A percentile compares a stretch with the other conserved stretches of the same genome.
phyloP scores from a whole-genome alignment of 2,888 invertebrate genomes.

The Mythimna lalbum region DNA sequence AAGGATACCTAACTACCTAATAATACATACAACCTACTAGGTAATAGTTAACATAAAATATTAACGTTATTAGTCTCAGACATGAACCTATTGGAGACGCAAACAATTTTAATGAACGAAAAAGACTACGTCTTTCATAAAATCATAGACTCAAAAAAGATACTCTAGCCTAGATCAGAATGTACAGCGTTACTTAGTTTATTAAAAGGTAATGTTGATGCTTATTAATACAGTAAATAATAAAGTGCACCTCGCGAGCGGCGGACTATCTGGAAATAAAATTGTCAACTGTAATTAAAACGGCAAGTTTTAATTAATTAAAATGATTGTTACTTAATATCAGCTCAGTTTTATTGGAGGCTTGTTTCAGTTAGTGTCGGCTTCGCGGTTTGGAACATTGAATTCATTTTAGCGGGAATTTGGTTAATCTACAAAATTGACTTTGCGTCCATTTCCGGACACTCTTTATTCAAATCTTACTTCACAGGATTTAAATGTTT shows the following conservation, averaged over 20 bases:
- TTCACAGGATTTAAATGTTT: neutral
- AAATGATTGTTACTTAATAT: conserved; percentile 32
- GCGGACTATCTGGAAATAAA: conserved; percentile 67
- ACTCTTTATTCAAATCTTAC: neutral
- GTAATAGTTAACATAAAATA: conserved; percentile 4
- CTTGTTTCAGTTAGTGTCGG: conserved; percentile 26
- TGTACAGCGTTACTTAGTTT: conserved; percentile 35
- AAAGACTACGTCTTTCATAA: conserved; percentile 41
- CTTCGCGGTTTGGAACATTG: conserved; percentile 18
- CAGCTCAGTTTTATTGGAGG: conserved; percentile 17
- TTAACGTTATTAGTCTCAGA: conserved; percentile 31
- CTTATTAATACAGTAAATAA: conserved; percentile 51
- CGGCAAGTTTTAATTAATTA: conserved; percentile 39
- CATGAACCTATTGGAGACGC: neutral
- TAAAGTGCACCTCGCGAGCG: conserved; percentile 45
- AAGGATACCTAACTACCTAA: neutral
- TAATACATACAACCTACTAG: conserved; percentile 22
- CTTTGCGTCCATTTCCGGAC: neutral
- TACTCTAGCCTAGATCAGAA: conserved; percentile 36
- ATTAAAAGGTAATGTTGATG: conserved; percentile 41
- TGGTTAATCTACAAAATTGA: neutral
- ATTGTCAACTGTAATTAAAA: conserved; percentile 39
- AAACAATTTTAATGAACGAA: conserved; percentile 26
- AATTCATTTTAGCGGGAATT: conserved; percentile 12
- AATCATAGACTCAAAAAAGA: conserved; percentile 33